Base-by-base conservation (phyloP, 2,888 invertebrate genomes). In the Labia minor region DNA sequence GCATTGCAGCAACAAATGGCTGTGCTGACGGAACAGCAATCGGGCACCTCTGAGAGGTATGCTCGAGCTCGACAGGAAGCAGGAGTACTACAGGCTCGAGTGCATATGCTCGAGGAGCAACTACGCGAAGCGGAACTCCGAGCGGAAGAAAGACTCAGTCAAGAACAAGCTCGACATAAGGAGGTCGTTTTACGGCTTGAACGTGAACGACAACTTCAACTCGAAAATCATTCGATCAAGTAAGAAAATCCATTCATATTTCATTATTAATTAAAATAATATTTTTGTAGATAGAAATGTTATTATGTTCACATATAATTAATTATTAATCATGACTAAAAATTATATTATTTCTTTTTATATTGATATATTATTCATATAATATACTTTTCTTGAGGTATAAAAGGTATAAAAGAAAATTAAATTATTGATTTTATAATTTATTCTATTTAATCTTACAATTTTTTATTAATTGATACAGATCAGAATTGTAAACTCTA, bases 1-100 rank as follows among this genome's bases (percentile, higher is more conserved):
- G 84, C 91, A 74, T 84, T 96, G 70, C 95, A 96, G 80, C 91
- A 93, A 76, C 94, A 95, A 81, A 90, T 96, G 78, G 89, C 89
- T 70, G 88, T 88, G 68, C 82, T 96, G 73, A 90, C 90, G 64
- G 94, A 95, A 77, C 90, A 90, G 65, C 94, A 94, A 75, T 87
- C 86, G 73, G 87, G 88, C 67, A 89, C 89, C 8, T 94, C 95
- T 77, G 92, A 94, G 78, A 83, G 92, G 71, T 95, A 95, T 77
- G 86, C 89, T 67, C 83, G 92, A 74, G 90, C 90, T 67, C 95
- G 95, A 79, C 89, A 95, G 68, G 95, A 95, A 79, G 95, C 95
- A 83, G 92, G 93, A 1, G 89, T 91, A 67, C 83, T 95, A 61
- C 92, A 93, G 76, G 91, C 93, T 49, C 79, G 94, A 73, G 89